These are phyloP conservation scores for Tethya wilhelma DNA, from an alignment of 37 sponge, comb jelly and placozoan genomes.

Conservation along the genomic window DNA sequence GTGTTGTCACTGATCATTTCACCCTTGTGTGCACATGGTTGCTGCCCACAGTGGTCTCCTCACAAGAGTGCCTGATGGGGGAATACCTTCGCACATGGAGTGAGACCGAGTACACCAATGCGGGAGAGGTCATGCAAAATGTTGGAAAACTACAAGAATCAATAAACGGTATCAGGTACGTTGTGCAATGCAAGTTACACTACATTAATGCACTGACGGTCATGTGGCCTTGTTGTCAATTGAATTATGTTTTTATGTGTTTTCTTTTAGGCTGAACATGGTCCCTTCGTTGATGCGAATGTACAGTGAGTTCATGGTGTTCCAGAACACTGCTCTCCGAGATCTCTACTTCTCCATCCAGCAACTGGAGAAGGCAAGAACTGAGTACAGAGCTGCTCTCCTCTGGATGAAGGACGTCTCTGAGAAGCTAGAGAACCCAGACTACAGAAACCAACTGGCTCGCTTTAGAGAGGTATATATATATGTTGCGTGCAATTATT, in stretches of 20 bases:
- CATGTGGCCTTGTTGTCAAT: no score
- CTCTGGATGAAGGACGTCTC: slow-evolving; percentile 92
- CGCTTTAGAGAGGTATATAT: slow-evolving; percentile 80
- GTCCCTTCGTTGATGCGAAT: slow-evolving; percentile 38
- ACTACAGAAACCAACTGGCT: slow-evolving; percentile 66
- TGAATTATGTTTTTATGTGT: no score
- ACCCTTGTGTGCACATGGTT: neutral
- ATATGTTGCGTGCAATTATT: neutral
- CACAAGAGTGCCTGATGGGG: slow-evolving; percentile 55
- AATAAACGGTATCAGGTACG: slow-evolving; percentile 41
- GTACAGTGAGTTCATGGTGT: slow-evolving; percentile 52
- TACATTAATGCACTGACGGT: no score
- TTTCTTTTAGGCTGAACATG: slow-evolving; percentile 24
- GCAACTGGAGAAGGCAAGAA: slow-evolving; percentile 75
- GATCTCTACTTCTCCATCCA: slow-evolving; percentile 70
- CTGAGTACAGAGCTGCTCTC: slow-evolving; percentile 85
- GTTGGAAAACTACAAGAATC: slow-evolving; percentile 54
- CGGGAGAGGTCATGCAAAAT: slow-evolving; percentile 71
- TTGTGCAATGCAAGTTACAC: no score
- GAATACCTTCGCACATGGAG: slow-evolving; percentile 39
- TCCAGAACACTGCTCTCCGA: slow-evolving; percentile 42
- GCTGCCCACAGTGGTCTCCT: slow-evolving; percentile 30
- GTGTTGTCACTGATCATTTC: neutral
- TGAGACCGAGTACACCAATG: slow-evolving; percentile 71
- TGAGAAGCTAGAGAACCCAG: slow-evolving; percentile 83